Conservation (phyloP, 2,113 vertebrate species). For the Otis tarda region DNA sequence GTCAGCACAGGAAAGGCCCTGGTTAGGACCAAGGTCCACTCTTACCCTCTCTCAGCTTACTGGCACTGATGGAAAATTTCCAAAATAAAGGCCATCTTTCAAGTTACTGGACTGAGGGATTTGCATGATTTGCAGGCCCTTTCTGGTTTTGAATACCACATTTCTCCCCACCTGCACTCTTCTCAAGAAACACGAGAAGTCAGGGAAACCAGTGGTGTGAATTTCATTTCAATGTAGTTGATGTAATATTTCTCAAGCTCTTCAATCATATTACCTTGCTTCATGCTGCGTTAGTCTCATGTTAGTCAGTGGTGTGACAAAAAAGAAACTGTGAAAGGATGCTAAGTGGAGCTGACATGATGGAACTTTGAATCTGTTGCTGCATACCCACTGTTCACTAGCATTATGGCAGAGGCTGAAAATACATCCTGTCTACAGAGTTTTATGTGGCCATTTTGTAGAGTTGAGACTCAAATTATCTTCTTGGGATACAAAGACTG, state of each 20-base stretch:
- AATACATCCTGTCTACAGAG: background rate
- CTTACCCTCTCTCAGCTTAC: background rate
- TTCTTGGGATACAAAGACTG: background rate
- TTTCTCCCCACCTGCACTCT: background rate
- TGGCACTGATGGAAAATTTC: background rate
- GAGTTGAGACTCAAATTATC: background rate
- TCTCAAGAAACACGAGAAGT: background rate
- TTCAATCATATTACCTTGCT: background rate
- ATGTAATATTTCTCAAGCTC: background rate
- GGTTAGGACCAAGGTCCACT: background rate
- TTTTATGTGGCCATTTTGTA: background rate
- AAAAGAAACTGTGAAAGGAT: background rate
- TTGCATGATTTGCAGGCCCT: background rate
- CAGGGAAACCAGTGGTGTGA: background rate
- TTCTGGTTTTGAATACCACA: background rate
- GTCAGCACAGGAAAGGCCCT: background rate
- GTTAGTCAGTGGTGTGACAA: background rate
- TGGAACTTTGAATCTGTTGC: background rate
- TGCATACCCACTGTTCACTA: background rate
- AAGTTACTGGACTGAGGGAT: background rate
- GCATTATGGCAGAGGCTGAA: background rate
- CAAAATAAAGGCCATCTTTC: background rate
- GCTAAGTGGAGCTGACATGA: rapidly evolving
- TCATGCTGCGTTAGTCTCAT: background rate
- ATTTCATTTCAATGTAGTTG: background rate